Evolutionary conservation across 2,113 vertebrate species (phyloP), one percentile per base, ranked within the genome.

Genomic region (Ochotona curzoniae): DNA sequence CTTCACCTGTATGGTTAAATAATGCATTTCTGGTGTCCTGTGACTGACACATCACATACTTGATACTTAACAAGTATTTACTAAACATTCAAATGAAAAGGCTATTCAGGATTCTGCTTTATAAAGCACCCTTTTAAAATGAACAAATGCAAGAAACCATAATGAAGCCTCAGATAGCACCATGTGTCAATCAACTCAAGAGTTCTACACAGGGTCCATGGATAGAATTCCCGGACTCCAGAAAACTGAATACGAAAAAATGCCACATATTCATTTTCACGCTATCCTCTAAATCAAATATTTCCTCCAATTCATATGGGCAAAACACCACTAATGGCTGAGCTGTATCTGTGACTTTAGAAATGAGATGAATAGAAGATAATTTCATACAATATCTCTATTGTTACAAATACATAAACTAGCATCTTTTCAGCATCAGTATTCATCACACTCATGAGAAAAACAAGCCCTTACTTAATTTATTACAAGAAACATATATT

Each of bases 361-460:
- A 90, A 67, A 87, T 23, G 90, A 96, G 0, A 78, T 5, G 90
- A 82, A 69, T 81, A 23, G 90, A 93, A 91, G 25, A 57, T 67
- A 84, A 78, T 69, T 71, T 91, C 32, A 63, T 26, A 21, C 69
- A 66, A 67, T n/a, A 80, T 47, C 38, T 61, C 14, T 85, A 11
- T 25, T 25, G 20, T 18, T 73, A 12, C 14, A 86, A 23, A 91
- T 60, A 44, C 1, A 47, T 26, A 14, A 17, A 83, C 73, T 63
- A 80, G 3, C 15, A 57, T 35, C 49, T 78, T 86, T 67, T 89
- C 28, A n/a, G 78, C 35, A 82, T 78, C 32, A 74, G 32, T 86
- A 89, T 74, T 83, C 18, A 54, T 54, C 57, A 79, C 38, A 44
- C 6, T 83, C 35, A 57, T 82, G 73, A 49, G 21, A 79, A 76